Evolutionary conservation across 2,888 invertebrate species (phyloP).

Genomic region (Chymomyza caudatula): DNA sequence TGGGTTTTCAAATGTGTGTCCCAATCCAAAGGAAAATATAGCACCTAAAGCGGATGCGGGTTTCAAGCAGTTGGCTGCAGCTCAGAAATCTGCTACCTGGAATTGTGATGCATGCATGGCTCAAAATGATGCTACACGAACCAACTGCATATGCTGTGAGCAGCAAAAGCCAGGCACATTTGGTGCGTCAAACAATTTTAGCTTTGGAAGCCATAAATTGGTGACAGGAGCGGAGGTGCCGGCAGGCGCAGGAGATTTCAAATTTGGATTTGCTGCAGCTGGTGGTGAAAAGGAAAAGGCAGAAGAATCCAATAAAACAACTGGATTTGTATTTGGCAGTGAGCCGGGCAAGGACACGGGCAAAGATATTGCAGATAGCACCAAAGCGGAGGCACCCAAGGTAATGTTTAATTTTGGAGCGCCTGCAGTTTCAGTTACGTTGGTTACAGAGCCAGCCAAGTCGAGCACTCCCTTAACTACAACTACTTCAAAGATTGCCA

Average conservation of each 20-base stretch:
- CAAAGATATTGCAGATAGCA: not conserved
- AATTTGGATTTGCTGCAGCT: constrained; percentile 13
- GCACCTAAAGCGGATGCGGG: constrained; percentile 63
- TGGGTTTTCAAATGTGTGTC: constrained; percentile 41
- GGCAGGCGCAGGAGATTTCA: constrained; percentile 17
- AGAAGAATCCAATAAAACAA: constrained; percentile 17
- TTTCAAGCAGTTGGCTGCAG: constrained; percentile 73
- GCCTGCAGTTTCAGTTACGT: constrained; percentile 10
- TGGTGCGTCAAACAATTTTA: constrained; percentile 18
- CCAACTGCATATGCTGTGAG: constrained; percentile 81
- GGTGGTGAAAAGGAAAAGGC: constrained; percentile 26
- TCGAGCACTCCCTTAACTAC: not conserved
- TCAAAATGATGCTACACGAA: constrained; percentile 79
- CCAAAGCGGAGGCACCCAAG: constrained; percentile 17
- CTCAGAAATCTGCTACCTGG: constrained; percentile 79
- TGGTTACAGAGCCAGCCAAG: constrained; percentile 19
- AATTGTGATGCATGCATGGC: constrained; percentile 82
- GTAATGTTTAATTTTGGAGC: not conserved
- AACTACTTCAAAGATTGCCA: not conserved
- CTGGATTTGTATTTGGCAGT: constrained; percentile 40
- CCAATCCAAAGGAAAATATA: constrained; percentile 1
- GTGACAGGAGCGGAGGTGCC: constrained; percentile 9
- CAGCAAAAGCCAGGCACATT: constrained; percentile 79
- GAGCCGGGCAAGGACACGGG: constrained; percentile 11
- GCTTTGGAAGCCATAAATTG: constrained; percentile 20